These are phyloP conservation scores for Neuroterus valhalla DNA, from an alignment of 1,140 invertebrate species.

Conservation along the genomic window DNA sequence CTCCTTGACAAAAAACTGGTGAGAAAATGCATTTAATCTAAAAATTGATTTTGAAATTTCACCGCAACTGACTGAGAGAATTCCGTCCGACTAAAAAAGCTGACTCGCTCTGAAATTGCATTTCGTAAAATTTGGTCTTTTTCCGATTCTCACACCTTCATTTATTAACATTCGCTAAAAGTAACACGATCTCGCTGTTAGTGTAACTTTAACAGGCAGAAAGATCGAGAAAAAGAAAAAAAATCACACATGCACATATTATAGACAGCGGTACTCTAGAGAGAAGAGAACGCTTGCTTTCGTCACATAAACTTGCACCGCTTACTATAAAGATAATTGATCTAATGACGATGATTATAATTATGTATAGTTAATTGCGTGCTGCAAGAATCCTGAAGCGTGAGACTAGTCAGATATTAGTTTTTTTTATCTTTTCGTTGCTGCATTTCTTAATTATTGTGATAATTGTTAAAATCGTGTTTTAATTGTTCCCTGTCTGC, in stretches of 20 bases:
- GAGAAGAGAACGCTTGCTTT: background rate
- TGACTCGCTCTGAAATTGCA: background rate
- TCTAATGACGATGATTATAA: background rate
- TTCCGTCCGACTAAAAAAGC: conserved; percentile 24
- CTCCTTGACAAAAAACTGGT: conserved; percentile 5
- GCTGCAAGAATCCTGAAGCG: background rate
- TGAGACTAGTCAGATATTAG: conserved; percentile 17
- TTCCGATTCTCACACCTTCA: conserved; percentile 29
- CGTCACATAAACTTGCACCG: background rate
- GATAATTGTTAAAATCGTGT: conserved; percentile 52
- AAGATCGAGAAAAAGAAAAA: conserved; percentile 3
- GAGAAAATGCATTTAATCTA: background rate
- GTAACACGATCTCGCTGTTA: conserved; percentile 7
- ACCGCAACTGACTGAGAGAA: conserved; percentile 8
- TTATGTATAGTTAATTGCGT: conserved; percentile 12
- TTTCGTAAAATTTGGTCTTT: conserved; percentile 17
- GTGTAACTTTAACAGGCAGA: background rate
- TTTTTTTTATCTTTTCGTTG: conserved; percentile 44
- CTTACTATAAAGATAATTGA: conserved; percentile 4
- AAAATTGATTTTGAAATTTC: background rate
- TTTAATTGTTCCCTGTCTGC: conserved; percentile 9
- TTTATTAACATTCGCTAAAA: conserved; percentile 1
- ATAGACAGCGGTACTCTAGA: background rate
- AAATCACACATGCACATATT: background rate
- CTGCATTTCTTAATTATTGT: conserved; percentile 58